Evolutionary conservation across 92 coral and sea anemone genomes (phyloP).

Genomic region (Palythoa grandis): DNA sequence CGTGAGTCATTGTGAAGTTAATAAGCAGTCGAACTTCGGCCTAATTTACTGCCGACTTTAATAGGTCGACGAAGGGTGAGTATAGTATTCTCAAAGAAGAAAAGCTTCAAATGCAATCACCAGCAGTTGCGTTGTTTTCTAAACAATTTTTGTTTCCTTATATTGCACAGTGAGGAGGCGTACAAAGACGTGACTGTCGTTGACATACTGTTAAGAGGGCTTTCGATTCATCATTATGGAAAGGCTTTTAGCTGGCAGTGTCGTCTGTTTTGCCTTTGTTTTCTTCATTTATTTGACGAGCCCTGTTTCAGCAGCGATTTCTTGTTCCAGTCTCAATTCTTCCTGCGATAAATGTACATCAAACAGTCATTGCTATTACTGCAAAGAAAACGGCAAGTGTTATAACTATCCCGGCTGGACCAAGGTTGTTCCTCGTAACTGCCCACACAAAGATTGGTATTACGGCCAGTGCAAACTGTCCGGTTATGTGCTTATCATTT

Average conservation of each 20-base stretch:
- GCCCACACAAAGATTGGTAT: slow-evolving; percentile 83
- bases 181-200: not conserved
- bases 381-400: slow-evolving; percentile 63
- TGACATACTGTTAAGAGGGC: not conserved
- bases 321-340: slow-evolving; percentile 57
- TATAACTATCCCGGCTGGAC: slow-evolving; percentile 75
- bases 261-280: slow-evolving; percentile 49
- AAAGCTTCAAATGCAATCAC: not conserved
- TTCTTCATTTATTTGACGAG: slow-evolving; percentile 59
- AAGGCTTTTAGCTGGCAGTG: slow-evolving; percentile 33
- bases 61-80: not conserved
- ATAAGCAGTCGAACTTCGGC: not conserved
- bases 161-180: slow-evolving; percentile 14
- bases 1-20: not conserved
- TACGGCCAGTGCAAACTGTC: slow-evolving; percentile 85
- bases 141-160: not conserved
- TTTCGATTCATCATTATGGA: not conserved
- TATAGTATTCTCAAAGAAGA: not conserved
- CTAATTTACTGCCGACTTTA: not conserved
- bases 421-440: slow-evolving; percentile 71
- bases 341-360: slow-evolving; percentile 83
- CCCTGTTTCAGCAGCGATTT: slow-evolving; percentile 68
- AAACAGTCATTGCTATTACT: slow-evolving; percentile 80
- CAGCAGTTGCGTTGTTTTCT: not conserved
- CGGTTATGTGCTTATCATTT: slow-evolving; percentile 81